Percentiles rank a stretch among this genome's conserved stretches.
Evolutionary conservation across 2,113 vertebrate species (phyloP).

Genomic region (Mugil cephalus): DNA sequence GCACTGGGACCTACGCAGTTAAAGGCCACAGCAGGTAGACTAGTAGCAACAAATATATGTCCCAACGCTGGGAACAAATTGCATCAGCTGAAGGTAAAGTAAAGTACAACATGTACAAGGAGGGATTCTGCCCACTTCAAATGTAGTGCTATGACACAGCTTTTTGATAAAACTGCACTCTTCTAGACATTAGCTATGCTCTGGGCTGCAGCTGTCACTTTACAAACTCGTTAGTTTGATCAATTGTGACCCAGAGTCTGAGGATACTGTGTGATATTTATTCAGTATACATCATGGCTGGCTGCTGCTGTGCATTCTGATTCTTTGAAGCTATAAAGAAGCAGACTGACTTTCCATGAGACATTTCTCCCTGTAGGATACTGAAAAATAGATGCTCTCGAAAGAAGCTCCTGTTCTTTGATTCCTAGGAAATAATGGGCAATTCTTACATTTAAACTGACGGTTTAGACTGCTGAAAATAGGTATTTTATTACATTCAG

Average conservation of each 20-base stretch:
- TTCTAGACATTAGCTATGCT: background rate
- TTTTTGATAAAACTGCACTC: background rate
- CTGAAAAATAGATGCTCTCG: background rate
- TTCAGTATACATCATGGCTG: background rate
- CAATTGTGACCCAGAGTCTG: background rate
- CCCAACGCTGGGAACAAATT: background rate
- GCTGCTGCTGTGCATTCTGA: background rate
- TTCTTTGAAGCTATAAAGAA: too few species aligned
- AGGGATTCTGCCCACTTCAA: background rate
- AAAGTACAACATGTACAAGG: background rate
- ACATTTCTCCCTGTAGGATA: too few species aligned
- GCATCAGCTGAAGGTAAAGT: background rate
- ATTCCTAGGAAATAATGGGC: background rate
- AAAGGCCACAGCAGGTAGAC: background rate
- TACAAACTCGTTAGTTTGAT: background rate
- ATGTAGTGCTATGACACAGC: too few species aligned
- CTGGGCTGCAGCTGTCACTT: too few species aligned
- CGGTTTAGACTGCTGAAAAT: constrained; percentile 29
- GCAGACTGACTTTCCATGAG: too few species aligned
- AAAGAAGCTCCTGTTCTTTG: constrained; percentile 7
- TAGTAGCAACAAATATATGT: too few species aligned
- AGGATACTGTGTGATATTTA: background rate
- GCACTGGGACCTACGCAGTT: constrained; percentile 7
- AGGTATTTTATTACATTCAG: constrained; percentile 18
- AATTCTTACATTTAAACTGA: constrained; percentile 8